Evolutionary conservation across 2,113 vertebrate species (phyloP), one percentile per base, ranked within the genome.

Genomic region (Nettapus auritus): DNA sequence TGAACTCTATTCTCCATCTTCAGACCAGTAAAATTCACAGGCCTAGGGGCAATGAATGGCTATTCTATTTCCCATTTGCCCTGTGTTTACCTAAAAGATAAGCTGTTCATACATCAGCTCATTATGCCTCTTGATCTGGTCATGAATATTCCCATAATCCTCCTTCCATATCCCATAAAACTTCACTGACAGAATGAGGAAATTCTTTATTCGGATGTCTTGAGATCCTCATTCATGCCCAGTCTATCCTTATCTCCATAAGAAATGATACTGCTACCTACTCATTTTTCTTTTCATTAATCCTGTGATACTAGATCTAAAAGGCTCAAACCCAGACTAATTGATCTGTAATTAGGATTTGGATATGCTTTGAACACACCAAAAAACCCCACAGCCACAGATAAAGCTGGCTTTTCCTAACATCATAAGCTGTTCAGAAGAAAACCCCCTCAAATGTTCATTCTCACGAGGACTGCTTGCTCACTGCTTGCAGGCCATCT

Each of bases 141-240:
- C 98, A 99, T 99, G 99, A 99, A 99, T 99, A 99, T 99, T 99
- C 98, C 98, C 98, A 98, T 99, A 99, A 99, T 99, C 99, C 97
- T 98, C 96, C 97, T 97, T 98, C 97, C 96, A 97, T 86, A 98
- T 98, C 98, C 98, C 98, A 97, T 98, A 98, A 98, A 97, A 97
- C 97, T 84, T 86, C 70, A 90, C 74, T 86, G 96, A 94, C 94
- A 95, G 94, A 97, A 97, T 86, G 83, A 96, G 96, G 94, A 97
- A 96, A 94, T 91, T 96, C 87, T 89, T 96, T 94, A 90, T 95
- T 97, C 90, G 96, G 79, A 82, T 9, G 56, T 82, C 94, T 75
- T 88, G 88, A 96, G 92, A 97, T 90, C 94, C 96, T 97, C 97
- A 98, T 99, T 99, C 98, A 99, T 89, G 94, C 91, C 96, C 95